phyloP scores from a whole-genome alignment of 2,113 vertebrate species.

The Cynoglossus semilaevis region DNA sequence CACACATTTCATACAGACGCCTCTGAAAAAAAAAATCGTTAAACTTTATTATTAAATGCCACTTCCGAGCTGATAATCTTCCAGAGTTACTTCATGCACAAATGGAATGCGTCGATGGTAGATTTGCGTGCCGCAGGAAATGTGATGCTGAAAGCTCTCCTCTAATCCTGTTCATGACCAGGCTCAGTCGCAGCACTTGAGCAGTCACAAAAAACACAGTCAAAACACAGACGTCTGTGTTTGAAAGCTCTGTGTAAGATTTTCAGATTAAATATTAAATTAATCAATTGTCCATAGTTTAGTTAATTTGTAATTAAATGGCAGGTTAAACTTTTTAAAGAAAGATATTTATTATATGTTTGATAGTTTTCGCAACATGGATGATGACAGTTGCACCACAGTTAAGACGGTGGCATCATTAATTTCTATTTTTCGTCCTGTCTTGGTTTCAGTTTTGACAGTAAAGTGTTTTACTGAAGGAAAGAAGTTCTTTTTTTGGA shows the following conservation, averaged over 20 bases:
- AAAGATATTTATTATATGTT: too few relatives aligned
- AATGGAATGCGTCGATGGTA: constrained; percentile 36
- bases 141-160: constrained; percentile 31
- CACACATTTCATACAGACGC: constrained; percentile 5
- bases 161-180: constrained; percentile 46
- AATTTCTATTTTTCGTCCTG: too few relatives aligned
- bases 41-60: neutral
- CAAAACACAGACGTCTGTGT: constrained; percentile 9
- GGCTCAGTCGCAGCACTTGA: constrained; percentile 27
- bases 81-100: constrained; percentile 16
- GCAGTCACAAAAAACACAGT: constrained; percentile 19
- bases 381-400: too few relatives aligned
- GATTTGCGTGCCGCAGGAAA: constrained; percentile 47
- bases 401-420: too few relatives aligned
- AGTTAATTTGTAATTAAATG: too few relatives aligned
- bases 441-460: too few relatives aligned
- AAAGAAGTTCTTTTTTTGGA: too few relatives aligned
- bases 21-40: constrained; percentile 1
- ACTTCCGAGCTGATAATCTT: constrained; percentile 14
- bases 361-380: too few relatives aligned
- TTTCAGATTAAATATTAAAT: too few relatives aligned
- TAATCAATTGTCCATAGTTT: too few relatives aligned
- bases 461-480: too few relatives aligned
- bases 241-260: constrained; percentile 6
- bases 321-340: too few relatives aligned